Percentiles rank a stretch among this genome's conserved stretches.
These are phyloP conservation scores for Caenorhabditis remanei DNA, from an alignment of 1,140 invertebrate genomes.

Conservation along the genomic window DNA sequence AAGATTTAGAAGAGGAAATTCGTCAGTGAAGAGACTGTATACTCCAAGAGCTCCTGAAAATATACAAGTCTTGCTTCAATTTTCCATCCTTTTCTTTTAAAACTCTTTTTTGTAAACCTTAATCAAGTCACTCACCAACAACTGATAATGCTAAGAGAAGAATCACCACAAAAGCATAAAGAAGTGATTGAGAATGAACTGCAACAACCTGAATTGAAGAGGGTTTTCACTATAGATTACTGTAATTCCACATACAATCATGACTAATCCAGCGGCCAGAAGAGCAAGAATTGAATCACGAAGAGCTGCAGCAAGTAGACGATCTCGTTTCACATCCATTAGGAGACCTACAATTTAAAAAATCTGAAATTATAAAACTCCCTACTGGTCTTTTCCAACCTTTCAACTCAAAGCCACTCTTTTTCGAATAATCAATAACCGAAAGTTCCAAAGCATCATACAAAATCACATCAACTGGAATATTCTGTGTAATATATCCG, in stretches of 20 bases:
- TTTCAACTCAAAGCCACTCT: slow-evolving; percentile 58
- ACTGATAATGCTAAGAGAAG: slow-evolving; percentile 59
- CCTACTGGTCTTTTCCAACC: not conserved
- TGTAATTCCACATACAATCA: slow-evolving; percentile 45
- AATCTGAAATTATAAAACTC: not conserved
- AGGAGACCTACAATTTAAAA: slow-evolving; percentile 57
- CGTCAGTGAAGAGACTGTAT: slow-evolving; percentile 67
- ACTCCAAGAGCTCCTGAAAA: slow-evolving; percentile 56
- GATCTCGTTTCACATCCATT: slow-evolving; percentile 68
- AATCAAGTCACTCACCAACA: not conserved
- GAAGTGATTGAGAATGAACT: slow-evolving; percentile 55
- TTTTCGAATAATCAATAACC: slow-evolving; percentile 61
- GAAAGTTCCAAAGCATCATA: slow-evolving; percentile 57
- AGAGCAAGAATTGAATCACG: slow-evolving; percentile 62
- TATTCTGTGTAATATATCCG: slow-evolving; percentile 62
- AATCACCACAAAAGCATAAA: slow-evolving; percentile 49
- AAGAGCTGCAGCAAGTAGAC: slow-evolving; percentile 60
- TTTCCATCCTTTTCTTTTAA: too few relatives aligned
- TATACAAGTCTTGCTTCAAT: too few relatives aligned
- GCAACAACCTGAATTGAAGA: slow-evolving; percentile 47
- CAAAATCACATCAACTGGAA: slow-evolving; percentile 52
- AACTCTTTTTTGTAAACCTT: too few relatives aligned
- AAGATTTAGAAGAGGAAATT: slow-evolving; percentile 76
- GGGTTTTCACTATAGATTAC: not conserved
- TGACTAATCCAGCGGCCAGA: slow-evolving; percentile 61